These are phyloP conservation scores for Stenurella melanura DNA, from an alignment of 2,888 invertebrate genomes.

Conservation along the genomic window DNA sequence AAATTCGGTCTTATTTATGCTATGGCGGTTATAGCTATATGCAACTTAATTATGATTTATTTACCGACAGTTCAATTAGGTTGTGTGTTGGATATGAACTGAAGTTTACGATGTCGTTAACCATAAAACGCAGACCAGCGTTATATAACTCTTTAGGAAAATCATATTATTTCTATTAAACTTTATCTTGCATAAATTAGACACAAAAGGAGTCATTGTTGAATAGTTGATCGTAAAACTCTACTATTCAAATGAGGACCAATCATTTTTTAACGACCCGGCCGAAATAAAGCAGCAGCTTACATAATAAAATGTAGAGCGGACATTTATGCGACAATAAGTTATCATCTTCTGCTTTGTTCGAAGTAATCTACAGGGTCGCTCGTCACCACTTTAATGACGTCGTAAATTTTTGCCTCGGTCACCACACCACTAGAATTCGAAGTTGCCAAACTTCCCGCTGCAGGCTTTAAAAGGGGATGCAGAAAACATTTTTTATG, in stretches of 20 bases:
- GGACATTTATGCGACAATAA: constrained; percentile 69
- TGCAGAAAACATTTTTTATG: constrained; percentile 10
- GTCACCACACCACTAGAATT: constrained; percentile 53
- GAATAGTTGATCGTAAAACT: constrained; percentile 34
- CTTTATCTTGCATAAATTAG: constrained; percentile 42
- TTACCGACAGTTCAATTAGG: constrained; percentile 32
- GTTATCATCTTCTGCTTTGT: constrained; percentile 69
- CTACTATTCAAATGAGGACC: constrained; percentile 29
- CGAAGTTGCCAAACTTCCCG: constrained; percentile 51
- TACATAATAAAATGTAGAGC: constrained; percentile 63
- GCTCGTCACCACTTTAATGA: constrained; percentile 69
- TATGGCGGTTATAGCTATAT: neutral
- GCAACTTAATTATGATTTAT: constrained; percentile 38
- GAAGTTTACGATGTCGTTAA: constrained; percentile 29
- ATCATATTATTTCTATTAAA: constrained; percentile 37
- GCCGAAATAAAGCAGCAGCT: constrained; percentile 37
- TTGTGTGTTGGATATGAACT: constrained; percentile 35
- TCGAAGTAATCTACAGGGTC: constrained; percentile 65
- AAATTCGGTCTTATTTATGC: constrained; percentile 24
- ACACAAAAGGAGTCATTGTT: constrained; percentile 37
- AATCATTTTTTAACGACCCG: constrained; percentile 42
- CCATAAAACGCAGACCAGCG: constrained; percentile 37
- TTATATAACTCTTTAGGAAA: constrained; percentile 36
- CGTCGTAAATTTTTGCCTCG: constrained; percentile 67
- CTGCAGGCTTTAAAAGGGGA: constrained; percentile 1